Conservation (phyloP, 2,888 invertebrate species). For the Caenorhabditis becei region DNA sequence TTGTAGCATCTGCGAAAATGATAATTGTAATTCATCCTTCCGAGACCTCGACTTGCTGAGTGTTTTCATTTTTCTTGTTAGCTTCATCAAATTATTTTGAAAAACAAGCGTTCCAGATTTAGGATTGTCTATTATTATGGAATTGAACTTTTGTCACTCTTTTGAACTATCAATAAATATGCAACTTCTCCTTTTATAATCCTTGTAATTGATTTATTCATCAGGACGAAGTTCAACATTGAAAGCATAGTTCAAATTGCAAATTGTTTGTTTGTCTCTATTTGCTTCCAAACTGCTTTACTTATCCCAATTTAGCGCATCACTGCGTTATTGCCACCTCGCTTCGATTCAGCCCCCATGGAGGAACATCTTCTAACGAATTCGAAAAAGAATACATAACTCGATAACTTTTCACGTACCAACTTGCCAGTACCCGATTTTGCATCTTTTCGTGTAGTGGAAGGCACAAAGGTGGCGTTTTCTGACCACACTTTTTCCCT, state of each 20-base stretch:
- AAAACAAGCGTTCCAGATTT: too few relatives aligned
- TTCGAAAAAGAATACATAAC: slow-evolving; percentile 39
- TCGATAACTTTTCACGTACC: slow-evolving; percentile 44
- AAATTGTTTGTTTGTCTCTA: too few relatives aligned
- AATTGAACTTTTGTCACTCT: too few relatives aligned
- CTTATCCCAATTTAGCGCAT: slow-evolving; percentile 46
- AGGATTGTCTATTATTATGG: too few relatives aligned
- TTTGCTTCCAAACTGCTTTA: slow-evolving; percentile 11
- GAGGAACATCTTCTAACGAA: slow-evolving; percentile 27
- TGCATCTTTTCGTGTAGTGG: slow-evolving; percentile 24
- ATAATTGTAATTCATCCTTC: slow-evolving; percentile 58
- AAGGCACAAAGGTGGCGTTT: background rate
- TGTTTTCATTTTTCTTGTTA: background rate
- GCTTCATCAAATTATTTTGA: too few relatives aligned
- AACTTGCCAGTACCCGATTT: slow-evolving; percentile 1
- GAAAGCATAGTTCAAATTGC: background rate
- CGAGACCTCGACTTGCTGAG: background rate
- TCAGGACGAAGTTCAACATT: too few relatives aligned
- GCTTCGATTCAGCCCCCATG: background rate
- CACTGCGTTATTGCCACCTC: slow-evolving; percentile 46
- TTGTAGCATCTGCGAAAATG: slow-evolving; percentile 64
- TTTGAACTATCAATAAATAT: too few relatives aligned
- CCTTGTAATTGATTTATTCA: too few relatives aligned
- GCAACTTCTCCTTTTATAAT: too few relatives aligned
- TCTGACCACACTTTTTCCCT: background rate